Evolutionary conservation across 2,113 vertebrate genomes (phyloP), one percentile per base, ranked within the genome.

Genomic region (Dromaius novaehollandiae): DNA sequence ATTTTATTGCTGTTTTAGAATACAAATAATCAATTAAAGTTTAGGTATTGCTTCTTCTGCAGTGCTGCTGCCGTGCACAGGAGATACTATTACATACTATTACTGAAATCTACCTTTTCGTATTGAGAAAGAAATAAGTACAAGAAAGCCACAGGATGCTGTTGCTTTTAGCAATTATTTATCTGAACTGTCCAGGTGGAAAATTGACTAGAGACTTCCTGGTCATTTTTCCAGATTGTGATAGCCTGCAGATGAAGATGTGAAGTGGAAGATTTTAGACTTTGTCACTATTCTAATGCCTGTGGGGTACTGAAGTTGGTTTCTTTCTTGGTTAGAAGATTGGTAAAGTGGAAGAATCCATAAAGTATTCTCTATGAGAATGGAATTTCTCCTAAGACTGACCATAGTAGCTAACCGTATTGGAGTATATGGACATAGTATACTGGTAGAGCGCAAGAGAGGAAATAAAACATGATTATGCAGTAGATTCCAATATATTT

Each of bases 271-370:
- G 7, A 4, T 79, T 78, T 69, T 90, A 65, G 80, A 34, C n/a
- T 42, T 81, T 63, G n/a, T 88, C 68, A 61, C 55, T 88, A 25
- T 83, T 88, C 55, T 71, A 78, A 0, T 94, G 30, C 38, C 36
- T 81, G 28, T 82, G 86, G 78, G 36, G 20, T 86, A 26, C 48
- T 71, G 32, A 79, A 42, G 16, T 80, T 7, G 55, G 20, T 68
- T 91, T 82, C 50, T 91, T 88, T 89, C 50, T 75, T 90, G 55
- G 11, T 92, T 64, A 84, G 34, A 88, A 75, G 75, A 50, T 1
- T 81, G 86, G 78, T 91, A 46, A 88, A 86, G 56, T 81, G 50
- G 53, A 93, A 96, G 90, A 96, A 88, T 74, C 65, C 36, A 14
- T 82, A 12, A 86, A 82, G 40, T 61, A 15, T 86, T 93, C 44